Base-by-base conservation (phyloP, 2,113 vertebrate genomes). In the Seriola dumerili region DNA sequence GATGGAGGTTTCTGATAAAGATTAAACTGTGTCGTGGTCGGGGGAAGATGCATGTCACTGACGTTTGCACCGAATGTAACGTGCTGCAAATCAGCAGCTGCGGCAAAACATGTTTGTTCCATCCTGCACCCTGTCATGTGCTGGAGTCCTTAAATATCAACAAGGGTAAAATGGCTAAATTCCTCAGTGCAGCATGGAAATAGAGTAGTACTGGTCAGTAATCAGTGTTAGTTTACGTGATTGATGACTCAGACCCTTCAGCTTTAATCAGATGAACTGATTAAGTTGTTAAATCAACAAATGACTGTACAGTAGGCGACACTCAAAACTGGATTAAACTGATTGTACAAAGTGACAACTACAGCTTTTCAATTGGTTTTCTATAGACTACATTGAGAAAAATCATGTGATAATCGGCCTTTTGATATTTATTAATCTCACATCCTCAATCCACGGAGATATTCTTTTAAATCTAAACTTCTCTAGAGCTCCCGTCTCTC, bases 151-250 rank as follows among this genome's bases (percentile, higher is more conserved):
- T 63, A 54, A 83, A 83, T 23, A 36, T 83, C 46, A 76, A n/a
- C 23, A 57, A 57, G 38, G 34, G 36, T 67, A 29, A 57, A 85
- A 72, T 9, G 13, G 32, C 36, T 14, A 9, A 59, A 76, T 75
- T 78, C 55, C 70, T 76, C 17, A 64, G 4, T 50, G 58, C 52
- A 72, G 38, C 69, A 48, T 66, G 66, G 55, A 86, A 58, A 81
- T 79, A 58, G 70, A 72, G 46, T 29, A n/a, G 44, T 59, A 32
- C 54, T 32, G 54, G 54, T 58, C 13, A 23, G 29, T 65, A n/a
- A 62, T 78, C 59, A 32, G 14, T 54, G 46, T 61, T 63, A 1
- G 65, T 78, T 72, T 19, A 78, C 8, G 38, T n/a, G 21, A n/a
- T 36, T 32, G 62, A 40, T 64, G 50, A 42, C 34, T 70, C 54